These are phyloP conservation scores for Drosophila fuyamai DNA, from an alignment of 1,140 invertebrate species.

Conservation along the genomic window DNA sequence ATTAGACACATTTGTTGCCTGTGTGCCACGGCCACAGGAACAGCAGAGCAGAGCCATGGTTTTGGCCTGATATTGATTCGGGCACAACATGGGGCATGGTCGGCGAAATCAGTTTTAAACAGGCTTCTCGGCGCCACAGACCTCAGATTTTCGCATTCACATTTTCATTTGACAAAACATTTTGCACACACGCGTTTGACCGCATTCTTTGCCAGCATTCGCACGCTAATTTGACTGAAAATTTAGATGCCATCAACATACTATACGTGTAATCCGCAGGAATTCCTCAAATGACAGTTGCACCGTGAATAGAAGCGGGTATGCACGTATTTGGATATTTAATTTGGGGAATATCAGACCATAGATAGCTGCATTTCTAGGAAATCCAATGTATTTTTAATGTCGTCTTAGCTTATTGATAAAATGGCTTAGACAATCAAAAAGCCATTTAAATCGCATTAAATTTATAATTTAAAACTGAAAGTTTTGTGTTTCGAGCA, in stretches of 20 bases:
- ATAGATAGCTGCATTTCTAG: not conserved
- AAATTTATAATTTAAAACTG: too few relatives aligned
- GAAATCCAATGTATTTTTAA: not conserved
- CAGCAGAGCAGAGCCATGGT: conserved; percentile 1
- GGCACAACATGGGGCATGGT: conserved; percentile 15
- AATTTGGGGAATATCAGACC: not conserved
- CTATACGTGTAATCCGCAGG: conserved; percentile 22
- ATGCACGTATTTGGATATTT: not conserved
- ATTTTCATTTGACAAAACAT: conserved; percentile 54
- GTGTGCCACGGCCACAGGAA: conserved; percentile 9
- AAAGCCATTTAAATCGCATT: too few relatives aligned
- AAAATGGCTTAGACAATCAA: too few relatives aligned
- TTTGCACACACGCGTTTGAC: conserved; percentile 14
- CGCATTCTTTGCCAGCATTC: conserved; percentile 31
- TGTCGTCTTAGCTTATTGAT: not conserved
- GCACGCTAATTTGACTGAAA: conserved; percentile 54
- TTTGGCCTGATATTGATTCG: conserved; percentile 49
- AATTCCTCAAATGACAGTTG: conserved; percentile 40
- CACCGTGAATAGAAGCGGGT: conserved; percentile 11
- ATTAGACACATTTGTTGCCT: conserved; percentile 77
- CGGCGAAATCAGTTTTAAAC: conserved; percentile 40
- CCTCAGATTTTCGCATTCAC: conserved; percentile 36
- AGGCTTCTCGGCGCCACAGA: conserved; percentile 19
- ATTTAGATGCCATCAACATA: conserved; percentile 39
- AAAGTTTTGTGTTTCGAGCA: too few relatives aligned